A percentile compares a stretch with the other conserved stretches of the same genome.
Evolutionary conservation across 2,888 invertebrate species (phyloP).

Genomic region (Eupithecia abbreviata): DNA sequence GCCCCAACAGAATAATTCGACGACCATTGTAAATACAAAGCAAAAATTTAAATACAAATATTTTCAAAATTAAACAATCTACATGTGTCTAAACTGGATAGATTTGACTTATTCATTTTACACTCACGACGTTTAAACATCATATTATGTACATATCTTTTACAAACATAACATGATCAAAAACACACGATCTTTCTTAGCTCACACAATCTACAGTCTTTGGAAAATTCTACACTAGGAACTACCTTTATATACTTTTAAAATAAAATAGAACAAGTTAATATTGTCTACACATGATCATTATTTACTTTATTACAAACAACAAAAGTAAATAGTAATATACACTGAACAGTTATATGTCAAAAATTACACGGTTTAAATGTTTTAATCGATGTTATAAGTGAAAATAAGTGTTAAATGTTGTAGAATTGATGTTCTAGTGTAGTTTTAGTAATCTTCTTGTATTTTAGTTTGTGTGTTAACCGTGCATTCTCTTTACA

Average conservation of each 20-base stretch:
- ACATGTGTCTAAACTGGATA: conserved; percentile 29
- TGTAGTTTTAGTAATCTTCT: conserved; percentile 45
- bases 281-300: neutral
- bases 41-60: neutral
- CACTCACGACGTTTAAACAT: conserved; percentile 48
- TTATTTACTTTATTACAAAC: neutral
- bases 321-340: neutral
- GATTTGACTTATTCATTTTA: conserved; percentile 31
- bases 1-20: neutral
- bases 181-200: conserved; percentile 6
- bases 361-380: neutral
- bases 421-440: conserved; percentile 25
- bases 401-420: conserved; percentile 12
- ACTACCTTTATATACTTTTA: neutral
- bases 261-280: neutral
- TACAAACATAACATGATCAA: conserved; percentile 21
- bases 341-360: neutral
- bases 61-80: conserved; percentile 9
- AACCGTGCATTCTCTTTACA: conserved; percentile 82
- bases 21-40: neutral
- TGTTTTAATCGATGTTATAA: neutral
- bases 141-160: conserved; percentile 8
- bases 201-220: conserved; percentile 3
- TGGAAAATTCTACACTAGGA: neutral
- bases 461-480: conserved; percentile 58